Base-by-base conservation (phyloP, 2,888 invertebrate genomes). In the Steinernema scapterisci region DNA sequence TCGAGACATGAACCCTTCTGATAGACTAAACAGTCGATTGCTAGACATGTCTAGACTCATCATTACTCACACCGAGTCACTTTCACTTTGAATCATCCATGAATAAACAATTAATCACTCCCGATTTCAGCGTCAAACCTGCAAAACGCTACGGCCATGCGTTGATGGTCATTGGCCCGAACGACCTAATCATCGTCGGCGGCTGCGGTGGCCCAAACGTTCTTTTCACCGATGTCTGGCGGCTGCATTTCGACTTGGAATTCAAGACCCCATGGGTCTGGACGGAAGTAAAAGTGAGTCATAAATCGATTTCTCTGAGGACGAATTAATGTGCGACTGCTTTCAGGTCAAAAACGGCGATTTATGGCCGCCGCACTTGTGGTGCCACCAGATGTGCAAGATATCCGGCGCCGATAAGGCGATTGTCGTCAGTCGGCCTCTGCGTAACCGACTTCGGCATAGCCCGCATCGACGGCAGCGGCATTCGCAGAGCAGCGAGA, bases 121-220 rank as follows among this genome's bases (percentile, higher is more conserved):
- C 38, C 9, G n/a, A n/a, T 72, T 77, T 77, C 13, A 78, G 77
- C 19, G 90, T 91, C 0, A 92, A 91, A 81, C 95, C 95, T 1
- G 90, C 91, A n/a, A 92, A 93, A 31, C 90, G 97, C 79, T 95
- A 95, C 89, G 95, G 95, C 7, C 96, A 96, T 87, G 94, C 95
- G n/a, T 93, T 96, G 88, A 92, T 89, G 23, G 51, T 75, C 3
- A 38, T 80, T 38, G 80, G 80, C 38, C 71, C 72, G 5, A 54
- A 71, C 27, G 75, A 80, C 45, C 89, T 94, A 78, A 90, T 96
- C 85, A 85, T 90, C 6, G 77, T 89, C 71, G 90, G 89, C 43
- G 90, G 90, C 2, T 90, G 89, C 83, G 89, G 89, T 21, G 90
- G 90, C 0, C 89, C 89, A 16, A 89, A 89, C 79, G 88, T 84